Evolutionary conservation across 2,113 vertebrate genomes (phyloP).

Genomic region (Hippocampus zosterae): DNA sequence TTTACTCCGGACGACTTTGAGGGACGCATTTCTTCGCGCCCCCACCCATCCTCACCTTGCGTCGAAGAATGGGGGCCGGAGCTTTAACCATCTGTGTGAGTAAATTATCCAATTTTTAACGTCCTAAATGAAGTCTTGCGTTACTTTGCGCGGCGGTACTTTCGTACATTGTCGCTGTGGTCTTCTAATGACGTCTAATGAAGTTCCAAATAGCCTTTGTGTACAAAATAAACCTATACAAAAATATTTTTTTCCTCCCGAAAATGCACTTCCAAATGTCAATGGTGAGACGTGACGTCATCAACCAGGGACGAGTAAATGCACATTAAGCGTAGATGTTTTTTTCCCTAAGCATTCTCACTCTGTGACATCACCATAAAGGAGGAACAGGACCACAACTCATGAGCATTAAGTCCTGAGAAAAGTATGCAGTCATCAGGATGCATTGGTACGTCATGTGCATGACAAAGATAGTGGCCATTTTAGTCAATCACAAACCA

Average conservation of each 20-base stretch:
- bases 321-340: not conserved
- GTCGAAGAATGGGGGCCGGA: conserved; percentile 84
- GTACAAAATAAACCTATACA: not conserved
- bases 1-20: conserved; percentile 38
- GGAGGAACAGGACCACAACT: not conserved
- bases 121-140: not conserved
- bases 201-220: not conserved
- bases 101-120: conserved; percentile 46
- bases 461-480: not conserved
- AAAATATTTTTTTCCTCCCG: not conserved
- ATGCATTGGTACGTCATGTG: not conserved
- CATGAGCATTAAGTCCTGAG: not conserved
- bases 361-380: not conserved
- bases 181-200: not conserved
- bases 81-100: conserved; percentile 88
- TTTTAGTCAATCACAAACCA: not conserved
- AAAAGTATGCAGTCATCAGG: not conserved
- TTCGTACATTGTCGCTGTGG: not conserved
- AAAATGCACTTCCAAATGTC: not conserved
- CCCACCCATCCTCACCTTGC: conserved; percentile 51
- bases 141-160: not conserved
- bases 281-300: not conserved
- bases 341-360: not conserved
- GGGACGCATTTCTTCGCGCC: conserved; percentile 36
- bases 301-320: not conserved